These are phyloP conservation scores for Stratiomys singularior DNA, from an alignment of 2,888 invertebrate genomes.

Conservation along the genomic window DNA sequence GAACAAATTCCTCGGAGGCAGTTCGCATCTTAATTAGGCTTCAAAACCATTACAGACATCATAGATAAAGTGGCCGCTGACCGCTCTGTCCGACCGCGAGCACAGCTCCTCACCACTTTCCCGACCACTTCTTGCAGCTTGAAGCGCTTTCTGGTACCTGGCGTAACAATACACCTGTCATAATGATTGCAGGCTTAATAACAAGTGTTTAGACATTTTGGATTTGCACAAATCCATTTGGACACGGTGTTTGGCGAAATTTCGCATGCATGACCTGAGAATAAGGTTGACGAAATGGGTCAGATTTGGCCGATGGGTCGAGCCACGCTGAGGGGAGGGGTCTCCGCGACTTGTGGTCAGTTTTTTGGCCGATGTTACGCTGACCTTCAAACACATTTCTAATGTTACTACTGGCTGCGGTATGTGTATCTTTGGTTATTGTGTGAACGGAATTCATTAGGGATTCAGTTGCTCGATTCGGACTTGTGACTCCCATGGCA, in stretches of 20 bases:
- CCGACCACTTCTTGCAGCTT: neutral
- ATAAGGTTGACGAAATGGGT: slow-evolving; percentile 24
- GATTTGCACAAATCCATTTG: slow-evolving; percentile 15
- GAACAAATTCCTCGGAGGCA: slow-evolving; percentile 15
- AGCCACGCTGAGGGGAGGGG: neutral
- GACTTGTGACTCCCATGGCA: too few relatives aligned
- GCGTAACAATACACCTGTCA: slow-evolving; percentile 33
- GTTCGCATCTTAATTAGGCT: slow-evolving; percentile 40
- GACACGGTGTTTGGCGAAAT: slow-evolving; percentile 17
- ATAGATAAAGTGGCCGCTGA: neutral
- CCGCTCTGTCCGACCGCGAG: neutral
- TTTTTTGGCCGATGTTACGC: neutral
- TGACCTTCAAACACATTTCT: slow-evolving; percentile 35
- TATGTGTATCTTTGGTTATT: neutral
- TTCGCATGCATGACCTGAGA: slow-evolving; percentile 28
- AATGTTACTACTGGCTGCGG: slow-evolving; percentile 1
- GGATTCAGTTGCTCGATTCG: neutral
- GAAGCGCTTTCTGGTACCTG: neutral
- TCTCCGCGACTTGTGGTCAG: too few relatives aligned
- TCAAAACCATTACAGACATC: neutral
- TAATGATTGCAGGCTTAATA: slow-evolving; percentile 38
- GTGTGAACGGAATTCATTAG: slow-evolving; percentile 31
- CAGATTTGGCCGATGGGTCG: neutral
- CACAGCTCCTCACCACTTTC: neutral
- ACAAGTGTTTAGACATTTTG: slow-evolving; percentile 34